Evolutionary conservation across 2,113 vertebrate genomes (phyloP).

Genomic region (Cranoglanis bouderius): DNA sequence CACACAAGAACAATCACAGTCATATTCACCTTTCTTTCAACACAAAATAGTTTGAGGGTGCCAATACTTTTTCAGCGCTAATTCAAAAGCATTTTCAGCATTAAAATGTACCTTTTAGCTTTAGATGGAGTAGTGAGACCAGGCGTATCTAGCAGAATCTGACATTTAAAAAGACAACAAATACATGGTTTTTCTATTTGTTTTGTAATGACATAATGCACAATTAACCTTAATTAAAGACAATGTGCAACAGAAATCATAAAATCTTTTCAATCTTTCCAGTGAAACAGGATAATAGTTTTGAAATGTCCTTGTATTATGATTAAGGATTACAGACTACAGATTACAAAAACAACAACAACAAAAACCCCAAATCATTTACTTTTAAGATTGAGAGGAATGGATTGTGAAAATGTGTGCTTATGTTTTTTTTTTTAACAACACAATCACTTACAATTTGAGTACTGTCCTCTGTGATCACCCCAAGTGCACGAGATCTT

Average conservation of each 20-base stretch:
- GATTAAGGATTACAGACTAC: not conserved
- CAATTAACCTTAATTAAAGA: not conserved
- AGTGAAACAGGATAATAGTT: not conserved
- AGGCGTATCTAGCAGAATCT: conserved; percentile 94
- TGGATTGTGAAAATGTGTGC: not conserved
- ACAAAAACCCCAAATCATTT: not conserved
- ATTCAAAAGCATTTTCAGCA: not conserved
- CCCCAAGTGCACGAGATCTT: conserved; percentile 77
- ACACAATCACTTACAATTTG: conserved; percentile 81
- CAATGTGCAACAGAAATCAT: not conserved
- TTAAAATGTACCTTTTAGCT: conserved; percentile 80
- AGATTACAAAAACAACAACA: too few relatives aligned
- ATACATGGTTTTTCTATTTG: not conserved
- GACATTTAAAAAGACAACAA: conserved; percentile 8
- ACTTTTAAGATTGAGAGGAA: not conserved
- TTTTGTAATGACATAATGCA: not conserved
- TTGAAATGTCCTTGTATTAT: not conserved
- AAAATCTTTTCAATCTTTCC: not conserved
- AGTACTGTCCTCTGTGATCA: conserved; percentile 80
- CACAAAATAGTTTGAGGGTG: not conserved
- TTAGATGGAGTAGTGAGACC: conserved; percentile 83
- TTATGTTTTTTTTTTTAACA: not conserved
- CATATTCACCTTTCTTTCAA: not conserved
- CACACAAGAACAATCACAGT: not conserved
- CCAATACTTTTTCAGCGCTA: not conserved